Evolutionary conservation across 2,888 invertebrate species (phyloP).

Genomic region (Oscheius onirici): DNA sequence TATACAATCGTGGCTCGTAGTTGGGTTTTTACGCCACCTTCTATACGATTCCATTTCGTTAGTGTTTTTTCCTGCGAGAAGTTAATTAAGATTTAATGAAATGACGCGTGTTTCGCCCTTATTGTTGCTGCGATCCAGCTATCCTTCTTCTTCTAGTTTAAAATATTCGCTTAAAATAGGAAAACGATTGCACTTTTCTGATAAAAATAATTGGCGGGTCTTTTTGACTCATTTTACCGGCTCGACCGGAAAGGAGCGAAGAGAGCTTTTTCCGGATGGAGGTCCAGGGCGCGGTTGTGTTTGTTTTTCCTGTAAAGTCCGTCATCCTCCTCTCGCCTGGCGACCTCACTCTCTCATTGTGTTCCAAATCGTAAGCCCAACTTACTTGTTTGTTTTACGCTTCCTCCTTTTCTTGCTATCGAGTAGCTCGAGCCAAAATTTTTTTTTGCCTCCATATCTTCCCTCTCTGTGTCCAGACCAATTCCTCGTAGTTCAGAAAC

Average conservation of each 20-base stretch:
- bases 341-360: conserved; percentile 8
- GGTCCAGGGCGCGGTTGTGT: conserved; percentile 20
- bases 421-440: not conserved
- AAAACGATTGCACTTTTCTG: not conserved
- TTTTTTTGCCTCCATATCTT: not conserved
- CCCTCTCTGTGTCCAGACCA: not conserved
- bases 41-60: not conserved
- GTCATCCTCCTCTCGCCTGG: conserved; percentile 15
- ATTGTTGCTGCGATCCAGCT: too few species aligned
- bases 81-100: conserved; percentile 1
- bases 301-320: conserved; percentile 27
- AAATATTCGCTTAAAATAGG: not conserved
- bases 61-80: not conserved
- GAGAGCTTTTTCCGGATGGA: conserved; percentile 16
- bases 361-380: conserved; percentile 8
- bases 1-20: not conserved
- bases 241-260: conserved; percentile 28
- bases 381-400: conserved; percentile 24
- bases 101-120: not conserved
- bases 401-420: not conserved
- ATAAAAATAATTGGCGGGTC: not conserved
- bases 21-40: not conserved
- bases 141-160: too few species aligned
- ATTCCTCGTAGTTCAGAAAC: not conserved
- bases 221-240: conserved; percentile 16